Evolutionary conservation across 2,797 vertebrate genomes (phyloP).

Genomic region (Caiman crocodilus): DNA sequence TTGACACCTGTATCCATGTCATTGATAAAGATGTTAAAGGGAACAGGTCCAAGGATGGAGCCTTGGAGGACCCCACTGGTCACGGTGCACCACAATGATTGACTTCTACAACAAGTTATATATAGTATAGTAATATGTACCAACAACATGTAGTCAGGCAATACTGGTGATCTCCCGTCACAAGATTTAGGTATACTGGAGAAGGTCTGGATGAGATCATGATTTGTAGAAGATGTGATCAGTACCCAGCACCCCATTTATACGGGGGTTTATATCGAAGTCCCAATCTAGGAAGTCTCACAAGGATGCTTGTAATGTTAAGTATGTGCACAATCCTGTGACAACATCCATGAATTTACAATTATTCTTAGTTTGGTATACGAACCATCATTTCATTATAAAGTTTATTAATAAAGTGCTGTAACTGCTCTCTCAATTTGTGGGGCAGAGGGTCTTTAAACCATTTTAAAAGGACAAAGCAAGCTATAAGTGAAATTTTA

Average conservation of each 20-base stretch:
- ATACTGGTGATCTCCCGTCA: background rate
- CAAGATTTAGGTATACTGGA: background rate
- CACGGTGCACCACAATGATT: too few relatives aligned
- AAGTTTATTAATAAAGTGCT: background rate
- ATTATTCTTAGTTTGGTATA: background rate
- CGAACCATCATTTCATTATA: background rate
- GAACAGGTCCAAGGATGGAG: too few relatives aligned
- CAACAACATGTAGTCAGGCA: too few relatives aligned
- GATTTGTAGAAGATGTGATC: too few relatives aligned
- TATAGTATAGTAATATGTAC: too few relatives aligned
- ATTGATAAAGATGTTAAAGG: too few relatives aligned
- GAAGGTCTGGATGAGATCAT: background rate
- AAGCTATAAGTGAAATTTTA: too few relatives aligned
- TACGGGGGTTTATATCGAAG: too few relatives aligned
- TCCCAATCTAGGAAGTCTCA: background rate
- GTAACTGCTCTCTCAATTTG: background rate
- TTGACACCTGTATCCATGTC: too few relatives aligned
- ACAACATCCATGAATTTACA: background rate
- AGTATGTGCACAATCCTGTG: rapidly evolving
- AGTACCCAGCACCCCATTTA: background rate
- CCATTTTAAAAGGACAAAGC: too few relatives aligned
- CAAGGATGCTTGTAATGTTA: background rate
- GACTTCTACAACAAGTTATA: too few relatives aligned
- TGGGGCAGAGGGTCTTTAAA: background rate
- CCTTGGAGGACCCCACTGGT: too few relatives aligned